Conservation (phyloP, 2,797 vertebrate species). For the Darevskia mixta region DNA sequence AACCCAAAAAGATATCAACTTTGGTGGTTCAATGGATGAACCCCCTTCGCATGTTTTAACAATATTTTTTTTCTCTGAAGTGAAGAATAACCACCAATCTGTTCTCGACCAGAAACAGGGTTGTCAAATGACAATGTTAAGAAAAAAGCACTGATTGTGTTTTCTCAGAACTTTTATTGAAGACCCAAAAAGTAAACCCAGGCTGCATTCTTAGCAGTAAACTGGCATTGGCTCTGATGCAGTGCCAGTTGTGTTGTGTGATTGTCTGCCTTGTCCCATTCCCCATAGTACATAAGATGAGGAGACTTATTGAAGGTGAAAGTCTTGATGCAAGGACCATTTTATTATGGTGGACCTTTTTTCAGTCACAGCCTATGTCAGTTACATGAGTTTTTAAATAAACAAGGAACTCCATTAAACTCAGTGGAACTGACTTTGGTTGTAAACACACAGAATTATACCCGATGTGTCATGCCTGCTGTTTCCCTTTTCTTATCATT, state of each 20-base stretch:
- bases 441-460: no score
- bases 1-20: neutral
- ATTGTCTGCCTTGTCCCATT: neutral
- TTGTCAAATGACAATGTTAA: neutral
- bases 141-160: neutral
- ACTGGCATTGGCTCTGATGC: neutral
- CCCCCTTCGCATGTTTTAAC: neutral
- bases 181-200: neutral
- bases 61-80: neutral
- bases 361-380: neutral
- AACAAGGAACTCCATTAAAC: no score
- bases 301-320: neutral
- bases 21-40: neutral
- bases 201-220: neutral
- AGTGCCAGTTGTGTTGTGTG: no score
- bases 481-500: neutral
- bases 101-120: neutral
- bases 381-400: neutral
- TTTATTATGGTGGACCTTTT: neutral
- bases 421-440: neutral
- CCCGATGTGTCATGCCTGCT: neutral
- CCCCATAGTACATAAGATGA: neutral
- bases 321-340: neutral
- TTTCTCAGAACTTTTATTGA: neutral
- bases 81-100: neutral